phyloP scores from a whole-genome alignment of 2,888 invertebrate species.

The Lepidochrysops patricia region DNA sequence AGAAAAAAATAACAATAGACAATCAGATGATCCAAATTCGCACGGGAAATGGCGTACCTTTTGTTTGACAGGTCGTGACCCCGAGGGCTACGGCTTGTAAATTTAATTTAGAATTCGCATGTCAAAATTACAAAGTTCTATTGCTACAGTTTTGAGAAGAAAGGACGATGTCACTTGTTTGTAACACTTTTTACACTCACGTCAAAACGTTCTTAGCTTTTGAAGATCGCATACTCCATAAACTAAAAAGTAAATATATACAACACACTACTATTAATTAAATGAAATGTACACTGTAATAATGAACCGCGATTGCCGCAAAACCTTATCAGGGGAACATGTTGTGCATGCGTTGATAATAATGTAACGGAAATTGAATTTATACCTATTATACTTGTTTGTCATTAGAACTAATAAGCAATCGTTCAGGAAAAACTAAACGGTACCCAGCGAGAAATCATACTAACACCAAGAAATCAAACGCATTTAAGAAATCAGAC shows the following conservation, averaged over 20 bases:
- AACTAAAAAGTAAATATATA: no score
- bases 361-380: constrained; percentile 2
- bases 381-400: neutral
- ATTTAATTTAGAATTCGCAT: constrained; percentile 6
- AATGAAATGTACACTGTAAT: neutral
- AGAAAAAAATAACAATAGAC: constrained; percentile 47
- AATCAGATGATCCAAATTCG: constrained; percentile 59
- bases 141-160: neutral
- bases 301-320: neutral
- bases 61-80: constrained; percentile 46
- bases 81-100: constrained; percentile 25
- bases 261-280: neutral
- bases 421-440: neutral
- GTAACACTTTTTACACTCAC: no score
- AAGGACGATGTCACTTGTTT: no score
- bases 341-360: neutral
- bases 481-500: neutral
- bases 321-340: constrained; percentile 3
- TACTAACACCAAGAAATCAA: no score
- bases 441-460: neutral
- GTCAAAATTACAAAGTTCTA: constrained; percentile 18
- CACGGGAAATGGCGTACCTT: constrained; percentile 43
- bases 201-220: no score
- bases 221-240: no score
- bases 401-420: neutral